Percentiles rank a stretch among this genome's conserved stretches.
Evolutionary conservation across 2,113 vertebrate species (phyloP).

Genomic region (Lagopus leucura): DNA sequence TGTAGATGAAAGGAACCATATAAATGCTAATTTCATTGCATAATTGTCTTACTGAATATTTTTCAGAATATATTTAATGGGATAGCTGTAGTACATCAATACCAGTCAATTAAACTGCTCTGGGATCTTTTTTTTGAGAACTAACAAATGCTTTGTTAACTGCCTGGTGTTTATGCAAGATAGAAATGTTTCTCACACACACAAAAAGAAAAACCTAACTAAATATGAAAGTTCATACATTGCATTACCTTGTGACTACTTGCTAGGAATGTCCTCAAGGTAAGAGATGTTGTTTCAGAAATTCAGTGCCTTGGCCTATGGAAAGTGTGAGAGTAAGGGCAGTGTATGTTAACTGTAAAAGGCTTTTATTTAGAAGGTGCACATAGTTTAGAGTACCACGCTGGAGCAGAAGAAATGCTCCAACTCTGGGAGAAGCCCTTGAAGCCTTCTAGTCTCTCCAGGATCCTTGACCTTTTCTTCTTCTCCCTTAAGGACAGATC

Average conservation of each 20-base stretch:
- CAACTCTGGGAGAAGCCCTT: not conserved
- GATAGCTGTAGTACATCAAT: not conserved
- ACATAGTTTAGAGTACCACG: not conserved
- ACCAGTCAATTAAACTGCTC: not conserved
- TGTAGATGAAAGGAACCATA: constrained; percentile 22
- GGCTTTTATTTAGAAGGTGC: not conserved
- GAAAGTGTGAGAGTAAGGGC: not conserved
- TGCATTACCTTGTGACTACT: not conserved
- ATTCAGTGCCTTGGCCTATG: not conserved
- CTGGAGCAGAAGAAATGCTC: not conserved
- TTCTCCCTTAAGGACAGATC: not conserved
- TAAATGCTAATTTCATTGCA: constrained; percentile 25
- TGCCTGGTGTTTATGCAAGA: not conserved
- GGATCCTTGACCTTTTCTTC: not conserved
- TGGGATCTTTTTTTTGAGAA: not conserved
- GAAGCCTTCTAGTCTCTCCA: not conserved
- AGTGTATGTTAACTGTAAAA: not conserved
- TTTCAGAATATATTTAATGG: not conserved
- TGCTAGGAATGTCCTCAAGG: not conserved
- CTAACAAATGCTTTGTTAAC: not conserved
- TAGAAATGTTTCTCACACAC: not conserved
- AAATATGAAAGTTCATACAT: not conserved
- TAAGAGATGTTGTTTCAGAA: not conserved
- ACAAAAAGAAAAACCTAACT: not conserved
- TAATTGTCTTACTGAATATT: constrained; percentile 21